These are phyloP conservation scores for Fratercula arctica DNA, from an alignment of 2,797 vertebrate genomes.

Conservation along the genomic window DNA sequence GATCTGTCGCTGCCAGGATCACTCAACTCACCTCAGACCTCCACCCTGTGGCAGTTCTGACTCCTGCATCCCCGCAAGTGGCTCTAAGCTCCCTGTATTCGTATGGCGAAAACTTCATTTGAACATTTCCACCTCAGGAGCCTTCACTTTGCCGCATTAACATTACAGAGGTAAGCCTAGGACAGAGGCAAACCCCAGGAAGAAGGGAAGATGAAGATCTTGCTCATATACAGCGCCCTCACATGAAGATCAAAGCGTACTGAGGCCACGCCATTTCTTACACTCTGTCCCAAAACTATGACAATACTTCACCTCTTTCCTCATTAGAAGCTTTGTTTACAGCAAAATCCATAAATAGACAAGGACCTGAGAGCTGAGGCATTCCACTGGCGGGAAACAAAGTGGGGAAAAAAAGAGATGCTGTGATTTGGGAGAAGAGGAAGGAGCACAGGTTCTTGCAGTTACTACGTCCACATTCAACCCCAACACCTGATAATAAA, in stretches of 20 bases:
- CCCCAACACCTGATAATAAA: fast-evolving
- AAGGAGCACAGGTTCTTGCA: not conserved
- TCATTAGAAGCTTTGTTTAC: not conserved
- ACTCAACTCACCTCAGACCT: not conserved
- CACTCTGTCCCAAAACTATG: not conserved
- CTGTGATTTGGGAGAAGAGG: not conserved
- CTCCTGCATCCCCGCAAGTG: not conserved
- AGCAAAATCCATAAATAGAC: not conserved
- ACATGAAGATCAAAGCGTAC: not conserved
- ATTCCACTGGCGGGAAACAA: too few species aligned
- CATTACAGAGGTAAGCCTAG: fast-evolving
- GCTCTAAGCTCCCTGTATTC: not conserved
- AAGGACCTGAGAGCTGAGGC: not conserved
- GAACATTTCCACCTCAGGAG: not conserved
- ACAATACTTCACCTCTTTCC: not conserved
- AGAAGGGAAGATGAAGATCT: not conserved
- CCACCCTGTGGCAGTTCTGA: not conserved
- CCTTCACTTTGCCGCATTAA: not conserved
- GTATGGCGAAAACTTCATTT: not conserved
- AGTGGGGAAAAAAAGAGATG: not conserved
- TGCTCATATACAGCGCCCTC: not conserved
- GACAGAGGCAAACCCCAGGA: not conserved
- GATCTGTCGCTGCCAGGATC: not conserved
- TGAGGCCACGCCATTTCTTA: not conserved
- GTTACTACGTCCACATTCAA: not conserved